These are phyloP conservation scores for Hoplodrina blanda DNA, from an alignment of 2,888 invertebrate genomes.

Conservation along the genomic window DNA sequence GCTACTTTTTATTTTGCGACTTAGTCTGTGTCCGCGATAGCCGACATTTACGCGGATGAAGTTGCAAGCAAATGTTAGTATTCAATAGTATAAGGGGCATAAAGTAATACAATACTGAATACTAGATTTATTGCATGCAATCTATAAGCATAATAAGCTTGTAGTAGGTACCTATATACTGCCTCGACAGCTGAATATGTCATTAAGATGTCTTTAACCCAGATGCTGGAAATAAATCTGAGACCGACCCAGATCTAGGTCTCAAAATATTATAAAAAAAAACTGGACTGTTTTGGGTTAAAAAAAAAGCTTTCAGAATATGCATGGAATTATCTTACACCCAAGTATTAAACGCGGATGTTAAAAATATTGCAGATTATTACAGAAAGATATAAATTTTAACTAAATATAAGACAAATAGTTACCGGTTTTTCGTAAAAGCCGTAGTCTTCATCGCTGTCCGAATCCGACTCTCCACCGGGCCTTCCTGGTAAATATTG, in stretches of 20 bases:
- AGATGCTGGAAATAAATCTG: slow-evolving; percentile 20
- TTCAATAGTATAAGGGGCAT: too few relatives aligned
- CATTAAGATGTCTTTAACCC: not conserved
- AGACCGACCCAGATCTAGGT: slow-evolving; percentile 12
- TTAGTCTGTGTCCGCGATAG: too few relatives aligned
- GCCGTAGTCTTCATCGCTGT: slow-evolving; percentile 81
- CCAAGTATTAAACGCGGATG: not conserved
- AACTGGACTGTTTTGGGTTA: not conserved
- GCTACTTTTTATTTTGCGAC: too few relatives aligned
- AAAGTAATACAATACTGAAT: too few relatives aligned
- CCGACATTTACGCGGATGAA: too few relatives aligned
- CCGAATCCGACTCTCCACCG: slow-evolving; percentile 85
- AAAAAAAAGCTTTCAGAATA: not conserved
- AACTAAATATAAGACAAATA: slow-evolving; percentile 15
- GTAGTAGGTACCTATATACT: not conserved
- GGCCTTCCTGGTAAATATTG: slow-evolving; percentile 73
- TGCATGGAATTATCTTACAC: not conserved
- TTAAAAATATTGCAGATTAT: not conserved
- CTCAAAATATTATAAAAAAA: not conserved
- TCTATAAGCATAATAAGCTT: not conserved
- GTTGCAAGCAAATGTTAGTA: too few relatives aligned
- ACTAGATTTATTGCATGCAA: too few relatives aligned
- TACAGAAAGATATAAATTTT: not conserved
- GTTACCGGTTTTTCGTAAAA: slow-evolving; percentile 82
- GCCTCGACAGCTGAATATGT: not conserved